Percentiles rank a stretch among this genome's conserved stretches.
Evolutionary conservation across 2,113 vertebrate species (phyloP).

Genomic region (Rhodinocichla rosea): DNA sequence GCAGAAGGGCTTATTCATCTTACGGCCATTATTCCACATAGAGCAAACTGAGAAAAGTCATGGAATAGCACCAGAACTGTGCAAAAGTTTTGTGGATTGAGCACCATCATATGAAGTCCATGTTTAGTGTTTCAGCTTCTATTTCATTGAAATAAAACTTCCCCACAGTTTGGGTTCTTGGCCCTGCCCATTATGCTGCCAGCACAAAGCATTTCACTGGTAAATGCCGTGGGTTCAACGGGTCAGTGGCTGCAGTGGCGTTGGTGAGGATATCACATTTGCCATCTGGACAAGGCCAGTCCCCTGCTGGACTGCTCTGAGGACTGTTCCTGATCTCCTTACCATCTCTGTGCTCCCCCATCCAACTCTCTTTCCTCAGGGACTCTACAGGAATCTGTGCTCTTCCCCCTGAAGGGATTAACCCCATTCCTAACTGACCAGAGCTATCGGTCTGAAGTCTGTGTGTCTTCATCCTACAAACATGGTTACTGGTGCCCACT

Average conservation of each 20-base stretch:
- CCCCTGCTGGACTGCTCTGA: background rate
- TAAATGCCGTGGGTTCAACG: background rate
- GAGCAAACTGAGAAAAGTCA: background rate
- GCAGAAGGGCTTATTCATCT: background rate
- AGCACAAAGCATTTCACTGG: background rate
- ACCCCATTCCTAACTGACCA: background rate
- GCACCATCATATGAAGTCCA: background rate
- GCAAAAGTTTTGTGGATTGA: background rate
- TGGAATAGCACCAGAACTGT: background rate
- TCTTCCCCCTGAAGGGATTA: background rate
- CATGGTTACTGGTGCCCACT: background rate
- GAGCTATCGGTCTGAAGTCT: background rate
- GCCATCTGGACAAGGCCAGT: background rate
- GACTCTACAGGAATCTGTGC: background rate
- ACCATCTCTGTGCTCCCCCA: background rate
- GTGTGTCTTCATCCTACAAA: background rate
- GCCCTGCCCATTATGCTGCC: background rate
- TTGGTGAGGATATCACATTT: fast-evolving
- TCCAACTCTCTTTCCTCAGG: background rate
- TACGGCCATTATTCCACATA: background rate
- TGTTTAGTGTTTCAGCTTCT: background rate
- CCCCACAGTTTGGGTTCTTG: background rate
- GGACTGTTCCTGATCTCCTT: background rate
- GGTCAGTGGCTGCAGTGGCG: fast-evolving
- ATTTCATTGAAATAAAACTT: background rate